Evolutionary conservation across 2,797 vertebrate genomes (phyloP).

Genomic region (Mus minutoides): DNA sequence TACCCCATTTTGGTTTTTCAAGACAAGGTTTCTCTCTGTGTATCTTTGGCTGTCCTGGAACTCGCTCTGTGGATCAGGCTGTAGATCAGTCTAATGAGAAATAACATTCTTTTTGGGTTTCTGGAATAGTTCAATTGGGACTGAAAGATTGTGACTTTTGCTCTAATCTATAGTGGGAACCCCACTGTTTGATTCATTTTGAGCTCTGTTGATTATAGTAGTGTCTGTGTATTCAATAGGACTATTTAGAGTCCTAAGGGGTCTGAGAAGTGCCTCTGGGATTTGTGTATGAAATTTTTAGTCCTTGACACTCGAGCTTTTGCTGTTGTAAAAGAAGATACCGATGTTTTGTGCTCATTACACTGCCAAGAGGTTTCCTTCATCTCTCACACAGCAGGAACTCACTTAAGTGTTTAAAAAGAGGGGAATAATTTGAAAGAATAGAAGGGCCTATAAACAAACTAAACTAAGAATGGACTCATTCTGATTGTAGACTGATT

Average conservation of each 20-base stretch:
- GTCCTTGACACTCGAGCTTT: not conserved
- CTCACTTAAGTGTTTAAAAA: not conserved
- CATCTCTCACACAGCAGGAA: not conserved
- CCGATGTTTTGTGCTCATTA: not conserved
- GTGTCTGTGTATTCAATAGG: not conserved
- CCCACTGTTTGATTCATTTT: not conserved
- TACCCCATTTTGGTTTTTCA: not conserved
- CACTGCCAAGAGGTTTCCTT: not conserved
- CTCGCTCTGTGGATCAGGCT: not conserved
- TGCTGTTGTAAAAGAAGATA: not conserved
- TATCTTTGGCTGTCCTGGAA: not conserved
- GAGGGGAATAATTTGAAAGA: not conserved
- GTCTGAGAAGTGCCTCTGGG: not conserved
- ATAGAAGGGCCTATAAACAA: not conserved
- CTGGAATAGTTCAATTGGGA: not conserved
- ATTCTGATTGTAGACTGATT: slow-evolving; percentile 2
- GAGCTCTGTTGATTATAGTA: not conserved
- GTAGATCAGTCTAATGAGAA: not conserved
- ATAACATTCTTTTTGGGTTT: not conserved
- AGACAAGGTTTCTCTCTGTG: not conserved
- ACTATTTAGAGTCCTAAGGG: not conserved
- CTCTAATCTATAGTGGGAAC: not conserved
- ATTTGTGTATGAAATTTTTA: not conserved
- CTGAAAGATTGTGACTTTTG: not conserved
- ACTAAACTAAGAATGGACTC: not conserved